These are phyloP conservation scores for Xanthorhoe spadicearia DNA, from an alignment of 2,888 invertebrate species.

Conservation along the genomic window DNA sequence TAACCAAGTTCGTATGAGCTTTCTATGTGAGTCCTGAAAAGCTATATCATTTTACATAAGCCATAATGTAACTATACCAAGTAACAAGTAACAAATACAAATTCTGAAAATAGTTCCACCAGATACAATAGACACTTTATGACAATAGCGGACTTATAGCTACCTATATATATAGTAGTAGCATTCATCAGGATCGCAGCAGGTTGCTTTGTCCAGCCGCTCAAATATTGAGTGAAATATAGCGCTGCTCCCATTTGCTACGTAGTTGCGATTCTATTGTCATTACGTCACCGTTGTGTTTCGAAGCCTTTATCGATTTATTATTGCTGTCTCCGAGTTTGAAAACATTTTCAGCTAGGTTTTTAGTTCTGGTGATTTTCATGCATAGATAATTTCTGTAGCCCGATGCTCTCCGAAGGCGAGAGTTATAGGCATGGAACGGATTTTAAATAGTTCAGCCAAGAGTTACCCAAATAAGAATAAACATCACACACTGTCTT, in stretches of 20 bases:
- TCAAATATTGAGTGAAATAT: conserved; percentile 74
- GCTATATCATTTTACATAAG: no score
- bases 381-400: background rate
- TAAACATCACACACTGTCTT: no score
- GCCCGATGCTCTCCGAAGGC: background rate
- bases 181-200: conserved; percentile 73
- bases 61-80: no score
- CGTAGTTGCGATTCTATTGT: conserved; percentile 63
- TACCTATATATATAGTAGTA: conserved; percentile 28
- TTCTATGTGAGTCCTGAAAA: background rate
- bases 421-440: no score
- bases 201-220: conserved; percentile 67
- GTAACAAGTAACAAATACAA: background rate
- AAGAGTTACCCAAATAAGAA: no score
- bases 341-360: background rate
- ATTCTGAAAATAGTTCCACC: conserved; percentile 18
- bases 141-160: conserved; percentile 52
- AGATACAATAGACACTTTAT: conserved; percentile 45
- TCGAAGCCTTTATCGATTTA: conserved; percentile 21
- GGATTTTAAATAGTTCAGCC: no score
- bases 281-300: conserved; percentile 61
- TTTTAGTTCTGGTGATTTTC: background rate
- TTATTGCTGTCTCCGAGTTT: background rate
- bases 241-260: conserved; percentile 63
- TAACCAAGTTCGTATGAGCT: no score